These are phyloP conservation scores for Drosophila borborema DNA, from an alignment of 2,888 invertebrate species.

Conservation along the genomic window DNA sequence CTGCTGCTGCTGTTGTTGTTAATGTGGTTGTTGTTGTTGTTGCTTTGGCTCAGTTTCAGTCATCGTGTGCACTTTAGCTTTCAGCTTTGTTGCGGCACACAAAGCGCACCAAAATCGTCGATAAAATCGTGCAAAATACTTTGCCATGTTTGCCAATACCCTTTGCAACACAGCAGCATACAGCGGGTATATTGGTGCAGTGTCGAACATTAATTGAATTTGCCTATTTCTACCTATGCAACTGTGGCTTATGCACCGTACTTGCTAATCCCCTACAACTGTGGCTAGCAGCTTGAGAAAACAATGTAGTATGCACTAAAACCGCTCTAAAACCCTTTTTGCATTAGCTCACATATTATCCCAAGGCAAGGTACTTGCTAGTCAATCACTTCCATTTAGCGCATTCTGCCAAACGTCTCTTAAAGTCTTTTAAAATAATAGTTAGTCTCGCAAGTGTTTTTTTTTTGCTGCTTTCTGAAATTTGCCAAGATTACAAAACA, in stretches of 20 bases:
- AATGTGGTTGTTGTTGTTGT: conserved; percentile 16
- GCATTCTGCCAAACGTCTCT: background rate
- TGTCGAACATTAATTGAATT: too few relatives aligned
- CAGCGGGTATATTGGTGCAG: background rate
- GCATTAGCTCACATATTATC: background rate
- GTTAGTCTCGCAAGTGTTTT: background rate
- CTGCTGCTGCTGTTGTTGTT: background rate
- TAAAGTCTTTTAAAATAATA: conserved; percentile 2
- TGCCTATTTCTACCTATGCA: background rate
- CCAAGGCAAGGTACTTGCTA: background rate
- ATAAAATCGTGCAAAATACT: conserved; percentile 60
- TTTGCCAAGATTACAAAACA: conserved; percentile 12
- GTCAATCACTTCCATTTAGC: background rate
- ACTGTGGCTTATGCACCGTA: too few relatives aligned
- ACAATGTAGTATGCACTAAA: too few relatives aligned
- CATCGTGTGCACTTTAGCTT: conserved; percentile 47
- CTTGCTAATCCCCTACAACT: background rate
- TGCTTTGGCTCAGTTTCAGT: conserved; percentile 35
- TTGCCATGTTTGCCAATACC: conserved; percentile 37
- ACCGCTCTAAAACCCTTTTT: background rate
- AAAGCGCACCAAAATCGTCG: conserved; percentile 47
- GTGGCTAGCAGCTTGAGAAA: background rate
- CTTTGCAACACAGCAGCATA: background rate
- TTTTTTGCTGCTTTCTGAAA: conserved; percentile 1
- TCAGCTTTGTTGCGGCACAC: conserved; percentile 23